Percentiles rank a stretch among this genome's conserved stretches.
phyloP scores from a whole-genome alignment of 2,888 invertebrate species.

The Tiphia femorata region DNA sequence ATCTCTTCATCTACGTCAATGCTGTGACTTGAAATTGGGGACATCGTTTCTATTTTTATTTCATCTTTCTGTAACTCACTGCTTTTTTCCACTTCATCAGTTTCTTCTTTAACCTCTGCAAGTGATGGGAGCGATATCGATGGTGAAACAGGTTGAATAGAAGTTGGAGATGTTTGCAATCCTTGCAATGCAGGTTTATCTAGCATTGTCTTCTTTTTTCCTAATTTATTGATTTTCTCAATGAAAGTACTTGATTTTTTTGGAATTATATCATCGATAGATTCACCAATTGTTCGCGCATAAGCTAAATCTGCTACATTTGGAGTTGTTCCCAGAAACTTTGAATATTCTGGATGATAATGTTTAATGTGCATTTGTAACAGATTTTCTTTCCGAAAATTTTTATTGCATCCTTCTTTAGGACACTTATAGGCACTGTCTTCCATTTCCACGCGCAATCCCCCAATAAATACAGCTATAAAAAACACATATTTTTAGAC shows the following conservation, averaged over 20 bases:
- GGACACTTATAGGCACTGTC: slow-evolving; percentile 81
- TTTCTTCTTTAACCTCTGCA: slow-evolving; percentile 41
- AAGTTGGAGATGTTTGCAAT: slow-evolving; percentile 16
- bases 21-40: slow-evolving; percentile 46
- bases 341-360: slow-evolving; percentile 86
- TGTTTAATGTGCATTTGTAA: slow-evolving; percentile 95
- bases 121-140: slow-evolving; percentile 16
- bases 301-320: slow-evolving; percentile 89
- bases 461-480: slow-evolving; percentile 66
- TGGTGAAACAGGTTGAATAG: slow-evolving; percentile 31
- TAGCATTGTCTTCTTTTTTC: slow-evolving; percentile 30
- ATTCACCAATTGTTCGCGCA: slow-evolving; percentile 79
- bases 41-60: slow-evolving; percentile 51
- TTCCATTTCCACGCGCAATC: slow-evolving; percentile 74
- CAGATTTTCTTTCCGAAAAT: slow-evolving; percentile 90
- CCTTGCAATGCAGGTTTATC: slow-evolving; percentile 32
- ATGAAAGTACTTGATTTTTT: slow-evolving; percentile 64
- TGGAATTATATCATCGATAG: slow-evolving; percentile 69
- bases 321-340: slow-evolving; percentile 83
- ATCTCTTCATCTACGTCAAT: slow-evolving; percentile 50
- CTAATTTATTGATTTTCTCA: slow-evolving; percentile 66
- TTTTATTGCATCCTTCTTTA: slow-evolving; percentile 87
- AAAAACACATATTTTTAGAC: slow-evolving; percentile 65
- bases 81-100: slow-evolving; percentile 35
- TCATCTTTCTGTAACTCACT: slow-evolving; percentile 46